Evolutionary conservation across 2,113 vertebrate species (phyloP).

Genomic region (Merops nubicus): DNA sequence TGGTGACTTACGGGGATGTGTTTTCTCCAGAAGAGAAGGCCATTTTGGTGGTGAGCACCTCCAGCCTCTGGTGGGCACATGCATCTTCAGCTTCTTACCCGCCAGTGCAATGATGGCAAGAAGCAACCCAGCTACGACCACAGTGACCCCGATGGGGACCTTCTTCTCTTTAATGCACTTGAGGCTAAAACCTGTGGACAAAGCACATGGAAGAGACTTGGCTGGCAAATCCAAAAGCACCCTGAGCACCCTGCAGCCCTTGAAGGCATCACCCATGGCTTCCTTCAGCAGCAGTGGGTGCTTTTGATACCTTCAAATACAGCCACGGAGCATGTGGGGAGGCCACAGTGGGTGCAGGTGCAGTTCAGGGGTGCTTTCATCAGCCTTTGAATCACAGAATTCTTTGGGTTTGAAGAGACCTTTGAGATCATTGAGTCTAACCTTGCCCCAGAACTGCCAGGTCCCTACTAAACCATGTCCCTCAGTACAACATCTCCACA

Average conservation of each 20-base stretch:
- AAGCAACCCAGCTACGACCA: not conserved
- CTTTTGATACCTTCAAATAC: not conserved
- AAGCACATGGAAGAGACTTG: accelerated
- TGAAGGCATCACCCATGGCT: not conserved
- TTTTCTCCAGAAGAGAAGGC: not conserved
- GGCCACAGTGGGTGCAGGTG: not conserved
- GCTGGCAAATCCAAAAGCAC: not conserved
- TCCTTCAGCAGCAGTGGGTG: not conserved
- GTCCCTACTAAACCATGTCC: too few relatives aligned
- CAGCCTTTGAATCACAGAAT: not conserved
- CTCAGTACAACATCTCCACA: too few relatives aligned
- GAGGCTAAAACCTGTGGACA: not conserved
- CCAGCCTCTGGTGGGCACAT: too few relatives aligned
- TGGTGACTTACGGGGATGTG: accelerated
- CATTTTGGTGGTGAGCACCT: too few relatives aligned
- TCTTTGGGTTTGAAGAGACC: too few relatives aligned
- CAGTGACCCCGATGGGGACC: not conserved
- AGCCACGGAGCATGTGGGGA: accelerated
- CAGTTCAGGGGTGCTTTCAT: not conserved
- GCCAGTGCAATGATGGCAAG: not conserved
- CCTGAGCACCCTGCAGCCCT: not conserved
- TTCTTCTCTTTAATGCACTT: not conserved
- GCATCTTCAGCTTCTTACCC: not conserved
- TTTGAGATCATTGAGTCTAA: too few relatives aligned
- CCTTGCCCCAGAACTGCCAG: too few relatives aligned